Evolutionary conservation across 2,797 vertebrate species (phyloP).

Genomic region (Hyperoplus lanceolatus): DNA sequence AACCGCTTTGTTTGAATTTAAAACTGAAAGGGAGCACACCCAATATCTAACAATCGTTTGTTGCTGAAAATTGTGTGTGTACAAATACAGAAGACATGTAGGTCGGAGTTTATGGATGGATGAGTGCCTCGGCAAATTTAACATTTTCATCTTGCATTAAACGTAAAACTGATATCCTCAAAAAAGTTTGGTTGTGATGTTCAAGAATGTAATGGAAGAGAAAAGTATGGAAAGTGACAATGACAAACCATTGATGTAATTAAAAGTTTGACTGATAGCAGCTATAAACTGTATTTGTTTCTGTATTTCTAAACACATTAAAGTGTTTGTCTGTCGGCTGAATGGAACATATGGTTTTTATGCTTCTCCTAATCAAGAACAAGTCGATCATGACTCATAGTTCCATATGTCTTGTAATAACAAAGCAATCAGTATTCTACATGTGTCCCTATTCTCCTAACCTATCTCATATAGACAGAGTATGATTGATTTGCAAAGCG

Average conservation of each 20-base stretch:
- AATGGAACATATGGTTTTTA: slow-evolving; percentile 41
- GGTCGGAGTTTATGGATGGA: no score
- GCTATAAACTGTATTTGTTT: slow-evolving; percentile 14
- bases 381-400: slow-evolving; percentile 50
- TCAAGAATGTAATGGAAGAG: background rate
- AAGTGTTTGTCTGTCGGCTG: background rate
- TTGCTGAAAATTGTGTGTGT: background rate
- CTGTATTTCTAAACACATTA: no score
- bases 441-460: background rate
- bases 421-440: slow-evolving; percentile 9
- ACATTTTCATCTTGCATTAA: background rate
- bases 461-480: slow-evolving; percentile 32
- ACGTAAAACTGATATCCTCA: background rate
- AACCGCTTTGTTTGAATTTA: background rate
- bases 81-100: background rate
- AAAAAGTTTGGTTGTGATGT: background rate
- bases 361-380: slow-evolving; percentile 29
- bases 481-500: background rate
- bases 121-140: background rate
- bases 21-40: background rate
- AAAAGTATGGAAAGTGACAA: background rate
- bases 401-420: slow-evolving; percentile 55
- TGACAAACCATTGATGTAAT: background rate
- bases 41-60: background rate
- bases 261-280: slow-evolving; percentile 9